These are phyloP conservation scores for Phania funesta DNA, from an alignment of 2,888 invertebrate species.

Conservation along the genomic window DNA sequence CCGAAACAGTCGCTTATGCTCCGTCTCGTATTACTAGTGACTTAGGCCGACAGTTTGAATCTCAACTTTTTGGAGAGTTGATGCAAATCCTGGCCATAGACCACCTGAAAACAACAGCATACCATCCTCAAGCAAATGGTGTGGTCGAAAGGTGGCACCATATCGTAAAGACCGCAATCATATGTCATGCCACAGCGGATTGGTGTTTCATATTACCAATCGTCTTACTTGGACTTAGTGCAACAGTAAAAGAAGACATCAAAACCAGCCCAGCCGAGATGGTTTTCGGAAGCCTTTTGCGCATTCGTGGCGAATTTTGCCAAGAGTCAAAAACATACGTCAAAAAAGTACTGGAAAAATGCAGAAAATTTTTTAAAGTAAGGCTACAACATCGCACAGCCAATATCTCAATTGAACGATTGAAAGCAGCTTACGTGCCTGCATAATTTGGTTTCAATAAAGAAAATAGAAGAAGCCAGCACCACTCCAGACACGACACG, in stretches of 20 bases:
- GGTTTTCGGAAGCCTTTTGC: background rate
- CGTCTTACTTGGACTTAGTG: background rate
- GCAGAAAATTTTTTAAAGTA: too few species aligned
- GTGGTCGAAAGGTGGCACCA: background rate
- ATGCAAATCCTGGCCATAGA: conserved; percentile 47
- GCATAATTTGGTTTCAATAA: too few species aligned
- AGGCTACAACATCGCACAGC: too few species aligned
- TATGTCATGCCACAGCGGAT: conserved; percentile 7
- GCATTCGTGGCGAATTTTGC: conserved; percentile 1
- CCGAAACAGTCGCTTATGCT: conserved; percentile 45
- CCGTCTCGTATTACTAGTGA: conserved; percentile 48
- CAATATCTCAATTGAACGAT: too few species aligned
- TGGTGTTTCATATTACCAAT: background rate
- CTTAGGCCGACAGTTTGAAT: background rate
- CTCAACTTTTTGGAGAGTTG: conserved; percentile 12
- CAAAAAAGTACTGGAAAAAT: too few species aligned
- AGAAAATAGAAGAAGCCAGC: too few species aligned
- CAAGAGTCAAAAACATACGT: too few species aligned
- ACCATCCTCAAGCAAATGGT: conserved; percentile 64
- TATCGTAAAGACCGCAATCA: conserved; percentile 51
- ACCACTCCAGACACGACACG: too few species aligned
- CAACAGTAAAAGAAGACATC: background rate
- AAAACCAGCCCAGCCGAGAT: background rate
- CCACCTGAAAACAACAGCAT: conserved; percentile 53
- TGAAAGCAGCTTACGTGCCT: too few species aligned